Evolutionary conservation across 2,113 vertebrate species (phyloP), one percentile per base, ranked within the genome.

Genomic region (Xyliphius kryptos): DNA sequence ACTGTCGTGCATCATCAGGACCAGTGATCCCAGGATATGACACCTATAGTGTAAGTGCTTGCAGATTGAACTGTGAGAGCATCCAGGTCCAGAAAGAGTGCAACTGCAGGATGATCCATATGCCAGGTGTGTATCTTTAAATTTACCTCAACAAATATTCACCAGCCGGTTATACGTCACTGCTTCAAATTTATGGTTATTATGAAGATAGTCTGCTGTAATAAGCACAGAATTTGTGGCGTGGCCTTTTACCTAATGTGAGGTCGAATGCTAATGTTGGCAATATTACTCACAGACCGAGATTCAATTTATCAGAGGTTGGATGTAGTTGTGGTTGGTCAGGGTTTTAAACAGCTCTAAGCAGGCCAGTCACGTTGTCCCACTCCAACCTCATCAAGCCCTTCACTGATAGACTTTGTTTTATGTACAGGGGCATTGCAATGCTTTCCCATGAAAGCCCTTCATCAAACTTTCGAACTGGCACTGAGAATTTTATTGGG

Each of bases 91-190:
- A 92, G 70, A 84, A 80, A 32, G 89, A 90, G 69, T 99, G 96
- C 78, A 87, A 86, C 64, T 99, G 96, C 81, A 89, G 96, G 67
- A 98, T 99, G 96, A 92, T 97, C 36, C 95, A 98, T 74, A 97
- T 99, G 94, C 96, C 96, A 81, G 96, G 96, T 99, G 82, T 32
- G 43, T 19, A 9, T 21, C 20, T 51, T 59, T 20, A 59, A 13
- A 36, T 7, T 20, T 15, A 14, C 11, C 11, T 12, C 40, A 41
- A 41, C 10, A 32, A 32, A 32, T 5, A 3, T 32, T 32, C 26
- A 32, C 4, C 26, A 32, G 26, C 7, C 26, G 4, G 26, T 32
- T 32, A 32, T 32, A 32, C 26, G 7, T 32, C 26, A 32, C 26
- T 32, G 4, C 7, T 32, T 32, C 7, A 32, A 32, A n/a, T n/a